Conservation (phyloP, 2,888 invertebrate species). For the Leptogaster cylindrica region DNA sequence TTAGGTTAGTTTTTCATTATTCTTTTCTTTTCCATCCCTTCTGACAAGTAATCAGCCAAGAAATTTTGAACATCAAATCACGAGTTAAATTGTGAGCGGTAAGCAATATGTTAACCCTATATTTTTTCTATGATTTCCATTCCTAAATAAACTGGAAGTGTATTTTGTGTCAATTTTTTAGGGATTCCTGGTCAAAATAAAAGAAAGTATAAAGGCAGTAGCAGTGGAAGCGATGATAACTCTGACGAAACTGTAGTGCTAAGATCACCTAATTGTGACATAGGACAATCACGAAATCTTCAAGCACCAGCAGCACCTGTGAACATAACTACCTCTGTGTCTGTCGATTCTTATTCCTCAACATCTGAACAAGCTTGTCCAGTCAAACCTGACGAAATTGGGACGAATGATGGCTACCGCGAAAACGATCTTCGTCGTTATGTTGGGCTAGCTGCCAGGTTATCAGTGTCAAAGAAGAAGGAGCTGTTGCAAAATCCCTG, state of each 20-base stretch:
- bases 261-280: background rate
- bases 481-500: constrained; percentile 2
- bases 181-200: background rate
- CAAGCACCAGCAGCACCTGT: background rate
- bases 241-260: background rate
- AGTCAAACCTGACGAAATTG: background rate
- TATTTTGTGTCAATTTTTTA: no score
- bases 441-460: background rate
- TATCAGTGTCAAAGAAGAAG: background rate
- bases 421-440: background rate
- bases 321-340: no score
- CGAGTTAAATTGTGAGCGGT: no score
- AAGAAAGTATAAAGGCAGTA: background rate
- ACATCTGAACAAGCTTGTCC: background rate
- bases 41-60: no score
- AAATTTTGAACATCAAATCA: no score
- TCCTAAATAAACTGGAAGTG: no score
- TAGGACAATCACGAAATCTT: background rate
- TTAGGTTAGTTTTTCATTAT: no score
- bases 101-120: no score
- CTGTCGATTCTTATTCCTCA: background rate
- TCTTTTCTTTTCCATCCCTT: no score
- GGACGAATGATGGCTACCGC: background rate
- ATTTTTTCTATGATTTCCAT: no score
- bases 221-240: background rate